A percentile compares a stretch with the other conserved stretches of the same genome.
Conservation (phyloP, 2,888 invertebrate genomes). For the Bhutanitis thaidina region DNA sequence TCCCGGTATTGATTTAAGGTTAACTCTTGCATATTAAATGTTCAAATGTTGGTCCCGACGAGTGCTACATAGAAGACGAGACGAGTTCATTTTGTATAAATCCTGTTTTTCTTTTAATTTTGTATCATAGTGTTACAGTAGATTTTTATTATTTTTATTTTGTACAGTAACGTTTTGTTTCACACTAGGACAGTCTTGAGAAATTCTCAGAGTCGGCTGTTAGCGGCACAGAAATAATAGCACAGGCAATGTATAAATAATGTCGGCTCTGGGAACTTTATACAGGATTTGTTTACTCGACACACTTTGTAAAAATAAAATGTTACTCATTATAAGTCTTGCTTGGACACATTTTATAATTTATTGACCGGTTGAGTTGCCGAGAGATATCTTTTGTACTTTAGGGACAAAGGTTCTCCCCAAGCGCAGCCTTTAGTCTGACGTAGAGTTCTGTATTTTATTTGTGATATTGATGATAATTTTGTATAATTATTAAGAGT, state of each 20-base stretch:
- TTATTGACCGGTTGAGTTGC: not conserved
- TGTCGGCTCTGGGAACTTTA: constrained; percentile 18
- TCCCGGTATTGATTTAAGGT: constrained; percentile 9
- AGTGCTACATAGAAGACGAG: constrained; percentile 15
- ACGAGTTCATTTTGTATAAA: constrained; percentile 26
- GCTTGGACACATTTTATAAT: constrained; percentile 1
- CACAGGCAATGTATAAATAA: not conserved
- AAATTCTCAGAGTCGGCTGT: constrained; percentile 14
- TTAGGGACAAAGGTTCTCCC: not conserved
- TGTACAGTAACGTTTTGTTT: constrained; percentile 66
- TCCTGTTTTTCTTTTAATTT: constrained; percentile 48
- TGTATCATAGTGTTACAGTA: constrained; percentile 56
- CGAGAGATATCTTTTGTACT: not conserved
- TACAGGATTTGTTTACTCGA: not conserved
- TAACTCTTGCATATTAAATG: not conserved
- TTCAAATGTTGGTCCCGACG: constrained; percentile 2
- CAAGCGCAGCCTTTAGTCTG: constrained; percentile 12
- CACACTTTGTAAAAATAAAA: not conserved
- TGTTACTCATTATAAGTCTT: not conserved
- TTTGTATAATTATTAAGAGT: constrained; percentile 72
- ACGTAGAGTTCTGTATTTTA: constrained; percentile 57
- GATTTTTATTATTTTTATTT: constrained; percentile 48
- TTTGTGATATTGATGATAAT: constrained; percentile 77
- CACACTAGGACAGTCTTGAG: constrained; percentile 33
- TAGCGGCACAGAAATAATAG: no score